Evolutionary conservation across 2,797 vertebrate species (phyloP), one percentile per base, ranked within the genome.

Genomic region (Coregonus suidteri): DNA sequence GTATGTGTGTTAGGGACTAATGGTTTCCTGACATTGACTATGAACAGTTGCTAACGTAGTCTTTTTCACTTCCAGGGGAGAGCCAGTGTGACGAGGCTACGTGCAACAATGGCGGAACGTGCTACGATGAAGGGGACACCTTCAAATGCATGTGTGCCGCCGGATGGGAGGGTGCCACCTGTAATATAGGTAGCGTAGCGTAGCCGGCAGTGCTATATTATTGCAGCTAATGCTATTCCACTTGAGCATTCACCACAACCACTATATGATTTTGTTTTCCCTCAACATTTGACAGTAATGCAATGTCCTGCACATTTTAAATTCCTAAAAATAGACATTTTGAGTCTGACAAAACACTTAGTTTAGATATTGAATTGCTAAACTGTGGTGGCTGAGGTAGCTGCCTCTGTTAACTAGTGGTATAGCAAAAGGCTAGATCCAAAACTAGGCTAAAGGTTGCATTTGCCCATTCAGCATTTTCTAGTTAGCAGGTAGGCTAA

Each of bases 61-160:
- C 34, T 74, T 67, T 18, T 79, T 13, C 31, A 82, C 73, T 37
- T 15, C 15, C 85, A 99, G 98, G 96, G 4, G 97, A 99, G 85
- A 99, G 97, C 84, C 98, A 99, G 88, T 99, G 98, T 0, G 98
- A 99, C 0, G 98, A 96, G 88, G 96, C 96, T 25, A 99, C 98
- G 0, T 99, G 98, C 87, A 99, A 99, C 91, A 99, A 98, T 0
- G 97, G 98, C 1, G 98, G 97, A 70, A 99, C 97, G 0, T 99
- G 98, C 88, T 95, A 96, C 0, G 98, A 99, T 0, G 95, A 98
- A 84, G 97, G 94, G 0, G 94, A 99, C 84, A 91, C 97, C 1
- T 99, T 99, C 89, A 98, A 97, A 85, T 99, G 98, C 93, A 96
- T 94, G 89, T 99, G 98, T 81, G 92, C 97, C 1, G 94, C 94